Evolutionary conservation across 2,113 vertebrate genomes (phyloP), one percentile per base, ranked within the genome.

Genomic region (Fregetta grallaria): DNA sequence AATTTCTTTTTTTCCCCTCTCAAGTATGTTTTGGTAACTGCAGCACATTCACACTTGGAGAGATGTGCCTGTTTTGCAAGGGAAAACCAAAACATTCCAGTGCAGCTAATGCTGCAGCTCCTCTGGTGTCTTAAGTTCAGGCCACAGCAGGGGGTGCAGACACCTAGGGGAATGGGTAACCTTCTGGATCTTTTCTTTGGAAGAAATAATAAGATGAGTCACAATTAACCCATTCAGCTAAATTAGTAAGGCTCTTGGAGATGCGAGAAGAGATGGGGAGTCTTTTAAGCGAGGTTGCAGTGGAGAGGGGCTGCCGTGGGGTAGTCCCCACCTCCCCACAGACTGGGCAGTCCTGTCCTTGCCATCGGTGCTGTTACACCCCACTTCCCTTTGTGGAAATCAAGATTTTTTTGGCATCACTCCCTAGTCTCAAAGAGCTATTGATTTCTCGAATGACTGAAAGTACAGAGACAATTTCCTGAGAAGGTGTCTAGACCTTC

Each of bases 61-160:
- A 88, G 81, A 90, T 20, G 70, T 32, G 66, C 49, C 89, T 95
- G 58, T 95, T 97, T 95, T 95, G 89, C 91, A 91, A 97, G 58
- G 95, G 91, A 96, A 96, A 95, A 95, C 67, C 91, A 81, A 97
- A 97, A 95, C 96, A 95, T 94, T 97, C 95, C 96, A 53, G 84
- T 85, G 78, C 89, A 89, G 91, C 91, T 91, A 94, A 87, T 91
- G 94, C 58, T 97, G 96, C 80, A 91, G 86, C 70, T 92, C 77
- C 89, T 87, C 83, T 76, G 74, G 92, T 96, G 94, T 32, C 92
- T 88, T 90, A 97, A 96, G 97, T 85, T 97, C 96, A 97, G 87
- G 84, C 45, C 86, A 58, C 97, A 94, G 97, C 87, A 68, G 95
- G 97, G 76, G 92, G 86, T 91, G 84, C 89, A 97, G 95, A 92